Evolutionary conservation across 2,113 vertebrate species (phyloP).

Genomic region (Heteronetta atricapilla): DNA sequence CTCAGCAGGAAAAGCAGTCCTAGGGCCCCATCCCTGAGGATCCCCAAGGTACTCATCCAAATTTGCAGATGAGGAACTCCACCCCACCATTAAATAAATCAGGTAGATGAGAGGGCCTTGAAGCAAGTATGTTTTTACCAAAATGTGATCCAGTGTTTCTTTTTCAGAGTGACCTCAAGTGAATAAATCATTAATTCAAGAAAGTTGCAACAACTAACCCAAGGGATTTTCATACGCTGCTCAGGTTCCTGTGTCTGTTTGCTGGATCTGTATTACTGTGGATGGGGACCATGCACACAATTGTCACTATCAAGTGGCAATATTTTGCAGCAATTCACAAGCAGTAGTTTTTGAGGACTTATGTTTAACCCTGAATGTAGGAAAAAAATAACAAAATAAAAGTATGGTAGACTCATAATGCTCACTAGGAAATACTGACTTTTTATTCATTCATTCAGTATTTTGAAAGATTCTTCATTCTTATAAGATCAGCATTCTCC

Average conservation of each 20-base stretch:
- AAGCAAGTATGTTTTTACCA: background rate
- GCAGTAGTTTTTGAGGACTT: background rate
- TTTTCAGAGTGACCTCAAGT: background rate
- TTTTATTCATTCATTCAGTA: constrained; percentile 16
- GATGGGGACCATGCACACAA: background rate
- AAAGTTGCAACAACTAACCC: background rate
- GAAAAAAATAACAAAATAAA: background rate
- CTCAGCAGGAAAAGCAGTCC: background rate
- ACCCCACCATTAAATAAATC: background rate
- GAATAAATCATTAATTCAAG: background rate
- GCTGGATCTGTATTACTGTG: background rate
- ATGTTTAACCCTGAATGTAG: background rate
- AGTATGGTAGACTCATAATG: background rate
- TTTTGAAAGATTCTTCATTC: constrained; percentile 24
- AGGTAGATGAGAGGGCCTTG: background rate
- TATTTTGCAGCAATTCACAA: background rate
- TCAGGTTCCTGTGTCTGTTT: background rate
- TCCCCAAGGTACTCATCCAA: background rate
- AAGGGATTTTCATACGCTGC: background rate
- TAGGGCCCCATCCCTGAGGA: background rate
- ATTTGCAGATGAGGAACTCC: background rate
- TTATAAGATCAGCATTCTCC: background rate
- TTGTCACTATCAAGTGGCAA: background rate
- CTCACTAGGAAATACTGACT: background rate
- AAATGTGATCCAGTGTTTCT: background rate